Evolutionary conservation across 2,113 vertebrate species (phyloP), one percentile per base, ranked within the genome.

Genomic region (Sylvietta virens): DNA sequence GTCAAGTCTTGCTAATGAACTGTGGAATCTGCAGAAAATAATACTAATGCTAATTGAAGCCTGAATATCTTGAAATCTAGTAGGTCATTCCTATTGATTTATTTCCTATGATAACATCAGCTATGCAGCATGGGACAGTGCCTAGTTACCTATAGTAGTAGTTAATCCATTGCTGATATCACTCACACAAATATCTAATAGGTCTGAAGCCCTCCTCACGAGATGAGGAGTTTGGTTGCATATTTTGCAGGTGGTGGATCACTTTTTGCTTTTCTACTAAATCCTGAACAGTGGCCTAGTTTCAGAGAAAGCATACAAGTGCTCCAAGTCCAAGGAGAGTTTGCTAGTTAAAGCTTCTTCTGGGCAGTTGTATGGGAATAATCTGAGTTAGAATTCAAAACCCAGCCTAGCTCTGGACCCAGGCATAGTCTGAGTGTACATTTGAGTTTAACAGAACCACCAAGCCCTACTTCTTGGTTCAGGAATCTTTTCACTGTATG

Each of bases 1-100:
- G 62, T 86, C 74, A 87, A 80, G 64, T 51, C 91, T 94, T 92
- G 86, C 92, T 96, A 94, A 95, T 71, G 88, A 94, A 71, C 69
- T 40, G 62, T 77, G 31, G 88, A 90, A 80, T 93, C 65, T 86
- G 54, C 37, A 85, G 71, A 88, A 93, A 94, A 96, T 79, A 90
- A 86, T 77, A 86, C 50, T 70, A 61, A 94, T 86, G 44, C 50
- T 94, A 94, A 80, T 83, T 91, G 95, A 90, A 94, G 53, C 20
- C 64, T 81, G 67, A 94, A 78, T 81, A 66, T 8, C 56, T 95
- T 88, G 51, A 70, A 92, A 88, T 44, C 28, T 58, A 37, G 51
- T 50, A 77, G 51, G 42, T 83, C 44, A 17, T 51, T 66, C 51
- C 27, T 90, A 73, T 58, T 80, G 64, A 82, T 83, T 88, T 66